Evolutionary conservation across 2,888 invertebrate species (phyloP).

Genomic region (Acanthosoma haemorrhoidale): DNA sequence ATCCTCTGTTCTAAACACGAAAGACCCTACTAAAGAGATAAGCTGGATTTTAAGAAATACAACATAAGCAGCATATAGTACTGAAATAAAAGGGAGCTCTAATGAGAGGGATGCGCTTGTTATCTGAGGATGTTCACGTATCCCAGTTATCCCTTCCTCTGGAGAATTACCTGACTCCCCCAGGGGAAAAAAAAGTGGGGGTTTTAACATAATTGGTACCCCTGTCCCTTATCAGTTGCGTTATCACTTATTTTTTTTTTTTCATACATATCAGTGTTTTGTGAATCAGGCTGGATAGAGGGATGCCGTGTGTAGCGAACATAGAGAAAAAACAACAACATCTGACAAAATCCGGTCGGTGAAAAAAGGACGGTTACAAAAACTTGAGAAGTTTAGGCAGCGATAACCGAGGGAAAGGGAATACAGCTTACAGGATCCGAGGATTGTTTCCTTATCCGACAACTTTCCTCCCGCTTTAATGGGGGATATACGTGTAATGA

Average conservation of each 20-base stretch:
- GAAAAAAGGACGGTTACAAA: neutral
- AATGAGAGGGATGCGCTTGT: neutral
- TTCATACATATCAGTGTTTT: neutral
- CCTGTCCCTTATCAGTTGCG: no score
- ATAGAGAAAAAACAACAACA: no score
- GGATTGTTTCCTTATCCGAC: neutral
- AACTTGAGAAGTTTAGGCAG: neutral
- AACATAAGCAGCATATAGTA: no score
- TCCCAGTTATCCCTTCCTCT: neutral
- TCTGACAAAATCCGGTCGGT: neutral
- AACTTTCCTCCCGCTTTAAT: neutral
- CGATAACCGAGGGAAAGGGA: neutral
- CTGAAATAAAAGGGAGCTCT: neutral
- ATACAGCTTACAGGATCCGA: neutral
- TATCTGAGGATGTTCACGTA: conserved; percentile 1
- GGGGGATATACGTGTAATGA: neutral
- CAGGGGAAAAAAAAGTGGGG: conserved; percentile 2
- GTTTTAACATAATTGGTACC: neutral
- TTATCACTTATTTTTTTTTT: neutral
- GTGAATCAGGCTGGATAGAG: neutral
- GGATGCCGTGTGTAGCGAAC: no score
- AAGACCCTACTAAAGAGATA: no score
- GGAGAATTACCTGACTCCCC: conserved; percentile 4
- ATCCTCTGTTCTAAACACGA: no score
- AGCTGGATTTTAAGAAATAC: no score